phyloP scores from a whole-genome alignment of 2,888 invertebrate species.

The Perizoma flavofasciatum region DNA sequence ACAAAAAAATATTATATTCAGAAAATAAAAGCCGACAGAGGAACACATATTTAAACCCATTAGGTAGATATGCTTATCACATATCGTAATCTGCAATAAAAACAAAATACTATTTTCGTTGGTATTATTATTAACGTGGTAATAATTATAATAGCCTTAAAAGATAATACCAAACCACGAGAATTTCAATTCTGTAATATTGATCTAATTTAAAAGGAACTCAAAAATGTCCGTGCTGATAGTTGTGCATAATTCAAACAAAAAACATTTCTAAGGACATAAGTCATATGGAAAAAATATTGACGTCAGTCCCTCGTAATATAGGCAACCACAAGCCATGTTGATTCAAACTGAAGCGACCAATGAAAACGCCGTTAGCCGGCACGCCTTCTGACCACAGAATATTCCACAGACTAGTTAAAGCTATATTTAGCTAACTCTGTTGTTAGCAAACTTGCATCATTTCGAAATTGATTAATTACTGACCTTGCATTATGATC shows the following conservation, averaged over 20 bases:
- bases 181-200: no score
- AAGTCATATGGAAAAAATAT: slow-evolving; percentile 3
- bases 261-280: slow-evolving; percentile 11
- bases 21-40: neutral
- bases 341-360: slow-evolving; percentile 31
- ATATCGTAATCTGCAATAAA: slow-evolving; percentile 11
- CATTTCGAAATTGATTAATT: neutral
- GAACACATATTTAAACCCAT: neutral
- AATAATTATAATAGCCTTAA: no score
- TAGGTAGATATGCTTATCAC: neutral
- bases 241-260: slow-evolving; percentile 2
- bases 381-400: slow-evolving; percentile 49
- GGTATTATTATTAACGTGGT: no score
- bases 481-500: neutral
- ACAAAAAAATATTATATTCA: no score
- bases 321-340: slow-evolving; percentile 14
- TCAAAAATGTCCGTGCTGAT: no score
- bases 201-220: no score
- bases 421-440: slow-evolving; percentile 5
- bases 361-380: slow-evolving; percentile 44
- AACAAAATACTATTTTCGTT: no score
- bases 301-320: slow-evolving; percentile 14
- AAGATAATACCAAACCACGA: no score
- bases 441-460: neutral
- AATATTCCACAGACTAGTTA: slow-evolving; percentile 12